Evolutionary conservation across 2,888 invertebrate species (phyloP).

Genomic region (Thera britannica): DNA sequence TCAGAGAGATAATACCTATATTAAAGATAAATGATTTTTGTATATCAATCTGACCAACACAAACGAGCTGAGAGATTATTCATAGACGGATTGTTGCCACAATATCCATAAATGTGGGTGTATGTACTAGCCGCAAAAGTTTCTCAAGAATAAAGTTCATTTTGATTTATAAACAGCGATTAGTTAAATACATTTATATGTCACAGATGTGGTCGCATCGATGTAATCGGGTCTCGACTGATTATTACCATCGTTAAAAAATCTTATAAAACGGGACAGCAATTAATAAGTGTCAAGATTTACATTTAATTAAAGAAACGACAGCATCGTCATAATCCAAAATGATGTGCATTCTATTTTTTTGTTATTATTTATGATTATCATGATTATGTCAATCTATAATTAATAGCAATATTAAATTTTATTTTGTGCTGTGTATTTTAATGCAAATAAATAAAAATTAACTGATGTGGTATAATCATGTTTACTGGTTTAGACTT

Average conservation of each 20-base stretch:
- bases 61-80: constrained; percentile 32
- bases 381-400: constrained; percentile 14
- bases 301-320: constrained; percentile 72
- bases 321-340: constrained; percentile 63
- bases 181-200: constrained; percentile 69
- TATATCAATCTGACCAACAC: constrained; percentile 8
- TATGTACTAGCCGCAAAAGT: constrained; percentile 38
- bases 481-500: too few species aligned
- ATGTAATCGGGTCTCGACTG: constrained; percentile 64
- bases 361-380: background rate
- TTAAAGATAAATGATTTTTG: too few species aligned
- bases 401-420: constrained; percentile 19
- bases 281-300: constrained; percentile 79
- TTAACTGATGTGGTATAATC: too few species aligned
- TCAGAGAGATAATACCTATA: background rate
- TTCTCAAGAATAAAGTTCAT: constrained; percentile 47
- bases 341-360: constrained; percentile 35
- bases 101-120: constrained; percentile 45
- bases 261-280: constrained; percentile 67
- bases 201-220: constrained; percentile 62
- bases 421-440: constrained; percentile 8
- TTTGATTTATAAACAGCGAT: constrained; percentile 68
- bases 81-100: constrained; percentile 28
- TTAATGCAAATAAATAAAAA: constrained; percentile 23
- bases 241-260: constrained; percentile 69